These are phyloP conservation scores for Laupala kohalensis DNA, from an alignment of 1,140 invertebrate species.

Conservation along the genomic window DNA sequence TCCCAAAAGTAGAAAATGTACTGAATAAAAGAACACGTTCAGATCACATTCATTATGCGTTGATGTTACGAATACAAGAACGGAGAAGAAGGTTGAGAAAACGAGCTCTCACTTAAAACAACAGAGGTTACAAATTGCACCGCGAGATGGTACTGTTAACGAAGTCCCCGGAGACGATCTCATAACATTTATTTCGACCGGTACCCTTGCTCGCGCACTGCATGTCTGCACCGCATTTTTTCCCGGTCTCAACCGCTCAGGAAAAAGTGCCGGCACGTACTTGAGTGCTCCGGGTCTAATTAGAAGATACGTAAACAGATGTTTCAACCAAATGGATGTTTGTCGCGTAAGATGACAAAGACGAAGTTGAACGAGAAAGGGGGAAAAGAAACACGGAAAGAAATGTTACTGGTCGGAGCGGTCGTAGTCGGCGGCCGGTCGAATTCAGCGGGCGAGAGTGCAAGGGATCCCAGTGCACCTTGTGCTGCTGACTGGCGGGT, in stretches of 20 bases:
- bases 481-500: neutral
- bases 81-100: neutral
- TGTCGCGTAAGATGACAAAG: neutral
- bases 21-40: no score
- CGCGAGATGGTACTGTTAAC: neutral
- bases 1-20: no score
- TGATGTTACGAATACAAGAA: neutral
- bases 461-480: no score
- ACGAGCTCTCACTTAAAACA: neutral
- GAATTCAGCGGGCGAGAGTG: neutral
- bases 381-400: neutral
- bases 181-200: neutral
- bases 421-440: neutral
- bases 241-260: neutral
- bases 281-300: neutral
- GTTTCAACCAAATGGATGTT: neutral
- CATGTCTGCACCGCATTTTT: neutral
- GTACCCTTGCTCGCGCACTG: neutral
- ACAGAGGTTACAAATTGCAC: neutral
- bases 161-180: neutral
- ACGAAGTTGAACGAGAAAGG: neutral
- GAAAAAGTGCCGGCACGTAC: neutral
- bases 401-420: neutral
- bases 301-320: neutral
- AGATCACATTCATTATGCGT: no score